Evolutionary conservation across 2,797 vertebrate genomes (phyloP).

Genomic region (Channa striata): DNA sequence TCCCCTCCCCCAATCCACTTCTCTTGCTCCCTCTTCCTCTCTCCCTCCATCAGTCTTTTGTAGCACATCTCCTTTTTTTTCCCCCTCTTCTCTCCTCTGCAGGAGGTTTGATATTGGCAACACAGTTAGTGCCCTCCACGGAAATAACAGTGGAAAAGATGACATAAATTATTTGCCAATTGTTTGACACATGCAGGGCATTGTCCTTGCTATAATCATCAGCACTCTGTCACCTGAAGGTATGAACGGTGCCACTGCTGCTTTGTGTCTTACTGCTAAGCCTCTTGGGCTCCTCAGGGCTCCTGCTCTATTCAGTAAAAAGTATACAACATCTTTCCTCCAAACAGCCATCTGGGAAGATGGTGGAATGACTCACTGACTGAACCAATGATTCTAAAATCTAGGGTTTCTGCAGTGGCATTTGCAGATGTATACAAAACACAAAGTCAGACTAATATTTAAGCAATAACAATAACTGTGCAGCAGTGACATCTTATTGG

Average conservation of each 20-base stretch:
- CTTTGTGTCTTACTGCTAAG: constrained; percentile 90
- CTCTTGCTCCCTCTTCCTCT: constrained; percentile 75
- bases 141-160: constrained; percentile 96
- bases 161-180: constrained; percentile 99
- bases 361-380: constrained; percentile 41
- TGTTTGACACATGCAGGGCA: constrained; percentile 95
- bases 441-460: constrained; percentile 2
- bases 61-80: constrained; percentile 55
- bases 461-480: constrained; percentile 10
- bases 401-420: constrained; percentile 6
- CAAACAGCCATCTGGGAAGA: constrained; percentile 29
- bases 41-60: constrained; percentile 79
- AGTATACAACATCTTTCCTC: constrained; percentile 32
- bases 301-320: constrained; percentile 58
- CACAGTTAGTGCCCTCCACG: constrained; percentile 93
- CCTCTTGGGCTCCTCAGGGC: constrained; percentile 79
- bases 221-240: constrained; percentile 94
- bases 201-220: constrained; percentile 97
- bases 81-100: constrained; percentile 71
- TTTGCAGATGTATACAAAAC: constrained; percentile 22
- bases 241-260: constrained; percentile 89
- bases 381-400: constrained; percentile 12
- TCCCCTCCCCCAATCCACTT: constrained; percentile 77
- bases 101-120: constrained; percentile 95
- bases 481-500: constrained; percentile 1